Conservation (phyloP, 2,888 invertebrate genomes). For the Spisula subtruncata region DNA sequence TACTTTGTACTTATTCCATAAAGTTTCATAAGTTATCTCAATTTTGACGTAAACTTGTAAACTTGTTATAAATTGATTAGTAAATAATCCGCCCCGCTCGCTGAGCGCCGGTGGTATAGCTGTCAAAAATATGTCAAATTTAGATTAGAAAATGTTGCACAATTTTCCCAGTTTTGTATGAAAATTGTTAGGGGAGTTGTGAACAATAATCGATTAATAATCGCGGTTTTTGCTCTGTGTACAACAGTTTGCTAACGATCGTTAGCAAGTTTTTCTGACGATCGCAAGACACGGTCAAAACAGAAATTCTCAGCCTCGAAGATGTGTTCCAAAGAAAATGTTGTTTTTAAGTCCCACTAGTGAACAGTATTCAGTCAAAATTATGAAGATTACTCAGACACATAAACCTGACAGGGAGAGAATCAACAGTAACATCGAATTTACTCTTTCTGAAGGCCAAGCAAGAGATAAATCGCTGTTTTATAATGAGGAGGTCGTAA, state of each 20-base stretch:
- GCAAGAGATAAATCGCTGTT: too few species aligned
- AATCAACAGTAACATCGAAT: too few species aligned
- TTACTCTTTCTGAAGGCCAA: too few species aligned
- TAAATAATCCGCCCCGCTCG: neutral
- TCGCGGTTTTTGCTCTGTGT: neutral
- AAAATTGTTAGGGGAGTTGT: neutral
- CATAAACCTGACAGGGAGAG: too few species aligned
- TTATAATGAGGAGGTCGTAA: too few species aligned
- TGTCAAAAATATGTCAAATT: slow-evolving; percentile 21
- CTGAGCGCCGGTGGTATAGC: neutral
- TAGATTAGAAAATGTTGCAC: neutral
- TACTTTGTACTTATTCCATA: slow-evolving; percentile 10
- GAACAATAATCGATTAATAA: neutral
- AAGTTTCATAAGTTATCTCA: slow-evolving; percentile 32
- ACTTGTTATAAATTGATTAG: slow-evolving; percentile 11
- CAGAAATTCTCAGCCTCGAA: too few species aligned
- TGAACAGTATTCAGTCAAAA: too few species aligned
- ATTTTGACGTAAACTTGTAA: neutral
- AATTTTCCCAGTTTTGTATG: neutral
- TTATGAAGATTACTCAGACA: too few species aligned
- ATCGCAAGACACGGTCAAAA: neutral
- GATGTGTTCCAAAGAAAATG: too few species aligned
- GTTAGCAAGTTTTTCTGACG: neutral
- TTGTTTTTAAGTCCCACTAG: too few species aligned
- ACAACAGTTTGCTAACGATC: neutral